These are phyloP conservation scores for Gymnoscelis rufifasciata DNA, from an alignment of 2,888 invertebrate species.

Conservation along the genomic window DNA sequence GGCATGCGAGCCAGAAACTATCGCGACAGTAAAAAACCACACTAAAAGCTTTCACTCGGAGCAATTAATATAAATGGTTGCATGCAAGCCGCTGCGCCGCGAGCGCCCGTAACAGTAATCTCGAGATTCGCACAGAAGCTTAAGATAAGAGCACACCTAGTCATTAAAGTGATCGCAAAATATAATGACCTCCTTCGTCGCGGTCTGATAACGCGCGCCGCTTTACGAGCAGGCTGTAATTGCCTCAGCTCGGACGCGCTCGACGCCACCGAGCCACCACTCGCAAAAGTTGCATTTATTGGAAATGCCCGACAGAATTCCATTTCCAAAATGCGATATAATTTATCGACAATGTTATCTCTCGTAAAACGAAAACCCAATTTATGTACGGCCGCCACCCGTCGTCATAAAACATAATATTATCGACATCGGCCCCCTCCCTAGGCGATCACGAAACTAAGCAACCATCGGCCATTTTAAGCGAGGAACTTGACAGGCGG, in stretches of 20 bases:
- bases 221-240: conserved; percentile 46
- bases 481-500: conserved; percentile 65
- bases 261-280: conserved; percentile 33
- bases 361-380: conserved; percentile 73
- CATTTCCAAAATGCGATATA: conserved; percentile 61
- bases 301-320: conserved; percentile 41
- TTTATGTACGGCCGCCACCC: conserved; percentile 64
- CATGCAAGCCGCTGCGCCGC: not conserved
- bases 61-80: not conserved
- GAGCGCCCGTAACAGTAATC: conserved; percentile 33
- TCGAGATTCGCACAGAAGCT: conserved; percentile 41
- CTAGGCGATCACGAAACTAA: conserved; percentile 77
- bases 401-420: conserved; percentile 74
- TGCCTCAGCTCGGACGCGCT: conserved; percentile 38
- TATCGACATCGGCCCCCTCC: conserved; percentile 74
- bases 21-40: conserved; percentile 20
- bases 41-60: conserved; percentile 29
- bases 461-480: conserved; percentile 69
- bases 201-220: conserved; percentile 53
- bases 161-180: conserved; percentile 51
- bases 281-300: conserved; percentile 36
- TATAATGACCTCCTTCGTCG: conserved; percentile 54
- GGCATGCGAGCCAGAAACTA: conserved; percentile 23
- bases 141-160: conserved; percentile 44
- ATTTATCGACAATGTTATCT: conserved; percentile 68